Evolutionary conservation across 2,888 invertebrate genomes (phyloP).

Genomic region (Dryobota labecula): DNA sequence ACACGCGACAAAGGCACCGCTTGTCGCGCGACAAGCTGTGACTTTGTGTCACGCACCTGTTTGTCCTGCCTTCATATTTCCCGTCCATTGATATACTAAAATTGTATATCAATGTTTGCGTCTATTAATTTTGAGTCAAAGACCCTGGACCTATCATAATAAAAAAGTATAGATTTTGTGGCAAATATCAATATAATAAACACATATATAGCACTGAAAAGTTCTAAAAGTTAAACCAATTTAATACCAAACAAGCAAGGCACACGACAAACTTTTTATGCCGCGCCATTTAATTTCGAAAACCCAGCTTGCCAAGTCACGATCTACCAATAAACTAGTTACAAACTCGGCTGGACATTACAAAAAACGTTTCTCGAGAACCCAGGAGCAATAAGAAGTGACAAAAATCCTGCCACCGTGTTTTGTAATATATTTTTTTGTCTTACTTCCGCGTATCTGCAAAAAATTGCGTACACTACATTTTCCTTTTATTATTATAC

Average conservation of each 20-base stretch:
- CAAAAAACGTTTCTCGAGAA: slow-evolving; percentile 42
- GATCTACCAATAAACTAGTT: slow-evolving; percentile 26
- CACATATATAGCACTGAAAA: neutral
- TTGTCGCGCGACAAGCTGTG: too few relatives aligned
- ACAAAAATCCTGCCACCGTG: slow-evolving; percentile 25
- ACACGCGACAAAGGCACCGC: too few relatives aligned
- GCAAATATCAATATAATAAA: neutral
- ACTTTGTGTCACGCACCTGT: too few relatives aligned
- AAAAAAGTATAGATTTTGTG: neutral
- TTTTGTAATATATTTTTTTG: slow-evolving; percentile 24
- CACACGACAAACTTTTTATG: slow-evolving; percentile 40
- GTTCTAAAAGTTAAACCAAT: slow-evolving; percentile 7
- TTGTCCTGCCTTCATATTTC: too few relatives aligned
- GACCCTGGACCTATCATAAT: neutral
- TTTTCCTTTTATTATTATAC: slow-evolving; percentile 44
- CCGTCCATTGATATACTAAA: too few relatives aligned
- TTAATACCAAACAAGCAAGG: neutral
- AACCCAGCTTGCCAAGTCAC: slow-evolving; percentile 45
- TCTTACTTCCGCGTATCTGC: slow-evolving; percentile 49
- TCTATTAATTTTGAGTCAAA: neutral
- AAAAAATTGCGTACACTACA: slow-evolving; percentile 54
- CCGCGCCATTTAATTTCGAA: slow-evolving; percentile 38
- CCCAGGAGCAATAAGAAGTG: slow-evolving; percentile 46
- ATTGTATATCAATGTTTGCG: too few relatives aligned
- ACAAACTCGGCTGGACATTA: slow-evolving; percentile 4